These are phyloP conservation scores for Lycaena phlaeas DNA, from an alignment of 2,888 invertebrate species.

Conservation along the genomic window DNA sequence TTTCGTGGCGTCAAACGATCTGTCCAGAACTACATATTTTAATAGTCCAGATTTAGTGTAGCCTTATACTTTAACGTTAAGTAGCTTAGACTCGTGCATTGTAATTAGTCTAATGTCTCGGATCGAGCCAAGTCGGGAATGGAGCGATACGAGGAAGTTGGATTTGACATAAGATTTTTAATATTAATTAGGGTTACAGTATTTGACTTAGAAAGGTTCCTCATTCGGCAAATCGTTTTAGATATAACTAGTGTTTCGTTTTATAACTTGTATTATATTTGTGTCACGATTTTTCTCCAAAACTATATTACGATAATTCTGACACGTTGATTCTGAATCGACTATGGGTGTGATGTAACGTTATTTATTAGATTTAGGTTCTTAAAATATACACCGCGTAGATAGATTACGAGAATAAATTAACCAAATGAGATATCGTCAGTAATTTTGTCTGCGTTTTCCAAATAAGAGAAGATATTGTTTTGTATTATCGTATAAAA, in stretches of 20 bases:
- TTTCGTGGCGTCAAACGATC: slow-evolving; percentile 52
- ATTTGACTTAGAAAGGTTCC: slow-evolving; percentile 54
- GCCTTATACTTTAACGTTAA: slow-evolving; percentile 6
- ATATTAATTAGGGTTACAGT: slow-evolving; percentile 41
- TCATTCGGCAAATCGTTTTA: slow-evolving; percentile 14
- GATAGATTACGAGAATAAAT: slow-evolving; percentile 14
- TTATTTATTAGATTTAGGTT: slow-evolving; percentile 17
- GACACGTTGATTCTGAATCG: slow-evolving; percentile 18
- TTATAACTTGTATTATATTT: slow-evolving; percentile 9
- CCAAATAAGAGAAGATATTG: slow-evolving; percentile 22
- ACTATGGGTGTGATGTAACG: slow-evolving; percentile 20
- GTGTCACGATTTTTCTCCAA: slow-evolving; percentile 20
- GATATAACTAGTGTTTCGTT: slow-evolving; percentile 8
- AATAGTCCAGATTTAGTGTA: slow-evolving; percentile 28
- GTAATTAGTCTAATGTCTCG: slow-evolving; percentile 22
- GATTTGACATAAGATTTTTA: slow-evolving; percentile 27
- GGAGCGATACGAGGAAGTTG: slow-evolving; percentile 18
- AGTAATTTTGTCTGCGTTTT: slow-evolving; percentile 16
- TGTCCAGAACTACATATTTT: slow-evolving; percentile 45
- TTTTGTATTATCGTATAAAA: slow-evolving; percentile 43
- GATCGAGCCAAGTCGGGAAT: slow-evolving; percentile 17
- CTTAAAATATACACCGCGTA: slow-evolving; percentile 9
- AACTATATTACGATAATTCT: slow-evolving; percentile 17
- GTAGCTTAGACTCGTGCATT: slow-evolving; percentile 18
- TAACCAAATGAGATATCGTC: slow-evolving; percentile 10